These are phyloP conservation scores for Anagyrus pseudococci DNA, from an alignment of 2,888 invertebrate genomes.

Conservation along the genomic window DNA sequence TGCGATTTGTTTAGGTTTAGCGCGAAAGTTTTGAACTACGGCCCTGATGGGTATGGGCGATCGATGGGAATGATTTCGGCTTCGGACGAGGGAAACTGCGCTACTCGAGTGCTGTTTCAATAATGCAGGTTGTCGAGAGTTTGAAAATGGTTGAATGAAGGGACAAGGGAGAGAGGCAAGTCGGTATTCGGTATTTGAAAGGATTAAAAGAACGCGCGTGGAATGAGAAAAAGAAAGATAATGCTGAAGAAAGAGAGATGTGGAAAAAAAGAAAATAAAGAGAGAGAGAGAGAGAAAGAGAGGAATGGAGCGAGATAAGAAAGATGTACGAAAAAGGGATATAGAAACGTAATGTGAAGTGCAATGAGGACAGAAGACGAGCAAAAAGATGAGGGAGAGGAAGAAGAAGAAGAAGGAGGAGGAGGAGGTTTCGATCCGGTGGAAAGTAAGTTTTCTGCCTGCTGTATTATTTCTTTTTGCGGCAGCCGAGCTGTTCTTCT, in stretches of 20 bases:
- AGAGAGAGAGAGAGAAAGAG: slow-evolving; percentile 25
- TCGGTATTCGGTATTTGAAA: no score
- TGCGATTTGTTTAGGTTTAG: no score
- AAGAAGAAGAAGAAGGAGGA: slow-evolving; percentile 11
- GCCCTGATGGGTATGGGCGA: no score
- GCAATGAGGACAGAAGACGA: slow-evolving; percentile 8
- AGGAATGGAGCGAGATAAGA: slow-evolving; percentile 18
- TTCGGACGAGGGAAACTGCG: no score
- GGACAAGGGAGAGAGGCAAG: neutral
- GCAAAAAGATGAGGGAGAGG: slow-evolving; percentile 3
- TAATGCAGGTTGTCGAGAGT: no score
- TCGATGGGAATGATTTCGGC: no score
- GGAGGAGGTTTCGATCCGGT: slow-evolving; percentile 37
- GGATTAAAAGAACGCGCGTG: slow-evolving; percentile 36
- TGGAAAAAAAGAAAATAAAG: no score
- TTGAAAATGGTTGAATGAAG: neutral
- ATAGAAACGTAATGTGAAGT: slow-evolving; percentile 24
- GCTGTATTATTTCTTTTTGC: neutral
- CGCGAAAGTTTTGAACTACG: neutral
- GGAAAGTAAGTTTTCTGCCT: slow-evolving; percentile 49
- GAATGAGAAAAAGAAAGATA: no score
- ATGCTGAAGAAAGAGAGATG: no score
- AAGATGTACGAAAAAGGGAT: slow-evolving; percentile 28
- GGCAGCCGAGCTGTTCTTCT: neutral
- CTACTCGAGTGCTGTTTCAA: no score